A percentile compares a stretch with the other conserved stretches of the same genome.
These are phyloP conservation scores for Centropus unirufus DNA, from an alignment of 2,113 vertebrate genomes.

Conservation along the genomic window DNA sequence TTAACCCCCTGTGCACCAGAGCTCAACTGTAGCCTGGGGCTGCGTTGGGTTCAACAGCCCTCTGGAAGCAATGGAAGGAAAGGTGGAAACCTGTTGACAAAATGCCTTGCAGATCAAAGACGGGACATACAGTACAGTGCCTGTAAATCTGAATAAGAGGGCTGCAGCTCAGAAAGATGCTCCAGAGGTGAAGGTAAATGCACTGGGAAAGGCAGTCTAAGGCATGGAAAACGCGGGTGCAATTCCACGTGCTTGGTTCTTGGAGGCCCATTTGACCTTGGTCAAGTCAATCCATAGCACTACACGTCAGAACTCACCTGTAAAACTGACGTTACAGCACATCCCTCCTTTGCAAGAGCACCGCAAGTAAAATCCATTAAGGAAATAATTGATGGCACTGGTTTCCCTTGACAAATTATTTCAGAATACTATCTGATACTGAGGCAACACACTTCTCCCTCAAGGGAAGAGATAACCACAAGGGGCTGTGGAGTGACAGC, in stretches of 20 bases:
- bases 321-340: neutral
- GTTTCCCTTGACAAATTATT: neutral
- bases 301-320: neutral
- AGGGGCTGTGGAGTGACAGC: no score
- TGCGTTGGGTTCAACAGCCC: accelerated
- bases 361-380: neutral
- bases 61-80: neutral
- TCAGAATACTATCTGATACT: neutral
- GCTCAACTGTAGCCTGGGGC: neutral
- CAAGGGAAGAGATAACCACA: neutral
- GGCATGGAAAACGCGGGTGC: accelerated
- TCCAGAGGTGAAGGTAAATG: neutral
- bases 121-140: neutral
- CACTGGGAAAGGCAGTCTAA: neutral
- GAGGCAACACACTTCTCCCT: neutral
- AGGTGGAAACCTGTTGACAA: accelerated
- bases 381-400: accelerated
- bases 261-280: neutral
- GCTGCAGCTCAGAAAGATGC: neutral
- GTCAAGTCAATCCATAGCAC: neutral
- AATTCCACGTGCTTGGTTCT: neutral
- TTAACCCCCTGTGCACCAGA: constrained; percentile 34
- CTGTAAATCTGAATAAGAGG: accelerated
- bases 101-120: neutral
- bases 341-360: neutral